Conservation (phyloP, 2,113 vertebrate genomes). For the Crypturellus undulatus region DNA sequence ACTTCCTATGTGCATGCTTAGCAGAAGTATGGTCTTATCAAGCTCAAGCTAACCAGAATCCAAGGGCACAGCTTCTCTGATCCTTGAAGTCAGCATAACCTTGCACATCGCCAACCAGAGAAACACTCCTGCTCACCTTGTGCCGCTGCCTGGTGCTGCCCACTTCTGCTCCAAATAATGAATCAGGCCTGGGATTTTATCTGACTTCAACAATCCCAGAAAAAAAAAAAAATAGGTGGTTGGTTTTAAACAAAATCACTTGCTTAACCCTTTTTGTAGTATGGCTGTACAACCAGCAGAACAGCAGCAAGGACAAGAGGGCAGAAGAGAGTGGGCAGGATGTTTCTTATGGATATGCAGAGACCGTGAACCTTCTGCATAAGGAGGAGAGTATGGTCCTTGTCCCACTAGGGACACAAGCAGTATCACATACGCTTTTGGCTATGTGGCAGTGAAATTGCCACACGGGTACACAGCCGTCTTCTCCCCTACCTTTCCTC, state of each 20-base stretch:
- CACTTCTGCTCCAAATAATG: background rate
- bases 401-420: background rate
- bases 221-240: background rate
- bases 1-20: background rate
- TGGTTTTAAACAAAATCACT: background rate
- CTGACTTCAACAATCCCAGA: background rate
- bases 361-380: background rate
- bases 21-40: background rate
- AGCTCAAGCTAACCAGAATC: background rate
- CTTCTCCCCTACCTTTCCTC: background rate
- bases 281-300: background rate
- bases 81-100: background rate
- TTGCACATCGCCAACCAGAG: background rate
- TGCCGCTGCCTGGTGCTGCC: background rate
- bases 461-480: fast-evolving
- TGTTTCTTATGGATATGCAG: fast-evolving
- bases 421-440: background rate
- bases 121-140: background rate
- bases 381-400: background rate
- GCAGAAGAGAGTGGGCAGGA: fast-evolving
- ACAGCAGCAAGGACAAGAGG: background rate
- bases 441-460: background rate
- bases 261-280: background rate
- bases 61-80: background rate
- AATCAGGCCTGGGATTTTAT: background rate